Evolutionary conservation across 2,113 vertebrate species (phyloP).

Genomic region (Macquaria ambigua): DNA sequence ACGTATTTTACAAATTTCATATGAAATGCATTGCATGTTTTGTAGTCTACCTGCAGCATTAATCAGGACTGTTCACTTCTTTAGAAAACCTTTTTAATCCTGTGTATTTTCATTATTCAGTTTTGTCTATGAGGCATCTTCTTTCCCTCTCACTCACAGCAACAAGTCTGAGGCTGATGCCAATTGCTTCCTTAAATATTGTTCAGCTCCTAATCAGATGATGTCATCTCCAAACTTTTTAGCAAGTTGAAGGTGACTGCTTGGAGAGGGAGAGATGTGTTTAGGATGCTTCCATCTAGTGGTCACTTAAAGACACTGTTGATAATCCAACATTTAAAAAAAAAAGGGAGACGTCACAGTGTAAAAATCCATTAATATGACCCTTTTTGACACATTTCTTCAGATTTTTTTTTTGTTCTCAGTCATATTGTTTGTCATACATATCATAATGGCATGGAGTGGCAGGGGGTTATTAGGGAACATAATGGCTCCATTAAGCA

Average conservation of each 20-base stretch:
- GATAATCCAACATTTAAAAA: not conserved
- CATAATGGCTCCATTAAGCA: slow-evolving; percentile 49
- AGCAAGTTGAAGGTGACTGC: slow-evolving; percentile 35
- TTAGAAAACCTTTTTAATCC: not conserved
- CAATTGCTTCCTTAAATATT: not conserved
- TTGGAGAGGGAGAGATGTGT: slow-evolving; percentile 28
- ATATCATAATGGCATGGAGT: not conserved
- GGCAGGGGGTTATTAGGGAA: slow-evolving; percentile 18
- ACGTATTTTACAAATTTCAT: not conserved
- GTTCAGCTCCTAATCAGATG: slow-evolving; percentile 58
- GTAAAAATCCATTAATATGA: not conserved
- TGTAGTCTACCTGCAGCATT: not conserved
- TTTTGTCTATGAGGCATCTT: not conserved
- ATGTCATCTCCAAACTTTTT: slow-evolving; percentile 65
- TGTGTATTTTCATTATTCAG: not conserved
- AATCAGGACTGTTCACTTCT: not conserved
- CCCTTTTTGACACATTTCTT: slow-evolving; percentile 14
- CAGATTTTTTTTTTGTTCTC: not conserved
- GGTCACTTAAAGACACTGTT: slow-evolving; percentile 64
- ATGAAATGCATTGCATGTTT: not conserved
- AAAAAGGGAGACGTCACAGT: not conserved
- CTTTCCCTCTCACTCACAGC: not conserved
- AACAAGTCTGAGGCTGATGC: not conserved
- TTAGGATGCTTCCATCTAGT: slow-evolving; percentile 85
- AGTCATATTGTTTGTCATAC: not conserved